These are phyloP conservation scores for Pteropus alecto DNA, from an alignment of 2,113 vertebrate species.

Conservation along the genomic window DNA sequence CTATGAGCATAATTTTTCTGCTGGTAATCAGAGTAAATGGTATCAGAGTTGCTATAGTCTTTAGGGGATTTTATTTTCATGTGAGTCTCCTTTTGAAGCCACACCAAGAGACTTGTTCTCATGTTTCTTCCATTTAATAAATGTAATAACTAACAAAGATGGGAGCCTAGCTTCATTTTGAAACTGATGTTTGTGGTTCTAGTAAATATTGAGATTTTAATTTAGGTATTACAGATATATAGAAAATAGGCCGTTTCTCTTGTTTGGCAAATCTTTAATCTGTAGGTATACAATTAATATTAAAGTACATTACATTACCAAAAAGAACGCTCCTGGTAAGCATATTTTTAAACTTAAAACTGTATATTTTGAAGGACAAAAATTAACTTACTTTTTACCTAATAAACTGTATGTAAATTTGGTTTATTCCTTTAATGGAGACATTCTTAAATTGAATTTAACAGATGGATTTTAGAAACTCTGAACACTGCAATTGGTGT, in stretches of 20 bases:
- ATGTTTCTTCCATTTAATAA: neutral
- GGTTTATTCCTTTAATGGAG: neutral
- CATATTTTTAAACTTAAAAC: neutral
- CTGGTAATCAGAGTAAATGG: neutral
- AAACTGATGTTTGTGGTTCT: neutral
- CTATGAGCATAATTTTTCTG: neutral
- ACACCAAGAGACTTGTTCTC: neutral
- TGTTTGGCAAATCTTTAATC: neutral
- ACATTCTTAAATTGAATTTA: neutral
- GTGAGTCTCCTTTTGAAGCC: neutral
- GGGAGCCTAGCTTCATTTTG: neutral
- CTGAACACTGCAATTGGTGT: neutral
- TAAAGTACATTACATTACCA: neutral
- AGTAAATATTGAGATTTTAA: neutral
- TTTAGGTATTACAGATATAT: neutral
- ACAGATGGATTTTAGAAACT: slow-evolving; percentile 9
- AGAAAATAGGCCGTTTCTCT: neutral
- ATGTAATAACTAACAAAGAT: neutral
- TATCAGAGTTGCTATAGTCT: neutral
- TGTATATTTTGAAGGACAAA: neutral
- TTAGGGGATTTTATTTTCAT: neutral
- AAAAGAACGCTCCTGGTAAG: neutral
- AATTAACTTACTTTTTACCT: neutral
- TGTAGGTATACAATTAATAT: neutral
- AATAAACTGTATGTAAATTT: neutral